Evolutionary conservation across 2,888 invertebrate species (phyloP), one percentile per base, ranked within the genome.

Genomic region (Pemphredon lugubris): DNA sequence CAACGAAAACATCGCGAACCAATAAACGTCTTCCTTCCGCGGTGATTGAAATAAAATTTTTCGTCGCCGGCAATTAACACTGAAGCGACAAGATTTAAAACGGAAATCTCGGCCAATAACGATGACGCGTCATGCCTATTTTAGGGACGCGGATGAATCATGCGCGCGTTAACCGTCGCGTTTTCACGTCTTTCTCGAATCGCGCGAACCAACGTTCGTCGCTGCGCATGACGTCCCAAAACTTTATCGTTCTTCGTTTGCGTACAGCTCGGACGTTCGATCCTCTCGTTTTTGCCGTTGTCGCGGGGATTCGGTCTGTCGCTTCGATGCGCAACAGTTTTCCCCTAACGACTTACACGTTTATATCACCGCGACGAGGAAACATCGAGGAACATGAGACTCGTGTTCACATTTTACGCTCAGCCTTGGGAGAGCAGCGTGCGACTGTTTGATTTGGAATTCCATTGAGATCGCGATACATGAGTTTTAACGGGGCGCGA

Each of bases 51-150:
- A 14, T 14, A 9, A 14, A 20, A 39, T 53, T 51, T 69, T 70
- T 60, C 63, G 61, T 45, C 54, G 54, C 5, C 39, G 39, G 57
- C 67, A 61, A 73, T 79, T 70, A 76, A 73, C 73, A 53, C 59
- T n/a, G n/a, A 54, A 21, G 20, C 23, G 51, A 13, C 42, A 48
- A 75, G 79, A 83, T 82, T 83, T 80, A 71, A 83, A 58, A 50
- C 73, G 77, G 69, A 57, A 73, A 76, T 74, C 55, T 68, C 58
- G 51, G 73, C 77, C 77, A 82, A 84, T 77, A 76, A 76, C 76
- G 65, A 70, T 32, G 73, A 39, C 16, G 77, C 82, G 82, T 88
- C 87, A 86, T 79, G 83, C 85, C 85, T 88, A 88, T 88, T 88
- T 88, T 83, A 77, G 84, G 81, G 79, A 61, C 59, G 30, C 32